Evolutionary conservation across 2,797 vertebrate genomes (phyloP).

Genomic region (Galago senegalensis): DNA sequence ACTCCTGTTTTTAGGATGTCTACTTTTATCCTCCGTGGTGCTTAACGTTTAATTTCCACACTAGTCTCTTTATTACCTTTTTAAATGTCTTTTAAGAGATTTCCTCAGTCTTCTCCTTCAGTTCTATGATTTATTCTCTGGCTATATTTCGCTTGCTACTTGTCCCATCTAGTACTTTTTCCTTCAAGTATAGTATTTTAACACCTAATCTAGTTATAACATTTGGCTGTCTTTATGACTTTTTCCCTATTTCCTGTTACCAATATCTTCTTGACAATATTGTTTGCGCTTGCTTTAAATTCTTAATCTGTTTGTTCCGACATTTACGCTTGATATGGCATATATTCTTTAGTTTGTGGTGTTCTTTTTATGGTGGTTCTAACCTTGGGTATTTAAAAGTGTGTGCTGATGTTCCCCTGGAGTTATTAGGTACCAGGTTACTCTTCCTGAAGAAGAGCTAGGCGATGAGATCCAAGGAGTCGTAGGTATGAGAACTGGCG

Average conservation of each 20-base stretch:
- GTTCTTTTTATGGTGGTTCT: constrained; percentile 6
- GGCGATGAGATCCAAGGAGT: background rate
- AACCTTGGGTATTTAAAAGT: background rate
- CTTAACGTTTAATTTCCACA: constrained; percentile 36
- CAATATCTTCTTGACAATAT: background rate
- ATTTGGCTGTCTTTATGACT: background rate
- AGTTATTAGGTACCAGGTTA: background rate
- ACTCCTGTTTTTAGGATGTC: constrained; percentile 5
- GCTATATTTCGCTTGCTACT: background rate
- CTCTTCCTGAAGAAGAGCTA: background rate
- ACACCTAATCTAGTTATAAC: background rate
- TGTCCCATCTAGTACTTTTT: constrained; percentile 11
- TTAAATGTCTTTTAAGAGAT: background rate
- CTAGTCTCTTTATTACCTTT: background rate
- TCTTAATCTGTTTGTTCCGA: background rate
- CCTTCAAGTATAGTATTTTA: background rate
- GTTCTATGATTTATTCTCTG: constrained; percentile 12
- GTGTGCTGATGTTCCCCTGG: background rate
- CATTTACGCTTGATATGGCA: background rate
- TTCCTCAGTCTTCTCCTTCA: background rate
- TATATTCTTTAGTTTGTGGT: background rate
- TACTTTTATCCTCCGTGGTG: background rate
- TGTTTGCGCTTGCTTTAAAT: background rate
- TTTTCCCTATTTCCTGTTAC: background rate
- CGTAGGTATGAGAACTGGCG: background rate